Evolutionary conservation across 2,113 vertebrate genomes (phyloP).

Genomic region (Ailurus styani): DNA sequence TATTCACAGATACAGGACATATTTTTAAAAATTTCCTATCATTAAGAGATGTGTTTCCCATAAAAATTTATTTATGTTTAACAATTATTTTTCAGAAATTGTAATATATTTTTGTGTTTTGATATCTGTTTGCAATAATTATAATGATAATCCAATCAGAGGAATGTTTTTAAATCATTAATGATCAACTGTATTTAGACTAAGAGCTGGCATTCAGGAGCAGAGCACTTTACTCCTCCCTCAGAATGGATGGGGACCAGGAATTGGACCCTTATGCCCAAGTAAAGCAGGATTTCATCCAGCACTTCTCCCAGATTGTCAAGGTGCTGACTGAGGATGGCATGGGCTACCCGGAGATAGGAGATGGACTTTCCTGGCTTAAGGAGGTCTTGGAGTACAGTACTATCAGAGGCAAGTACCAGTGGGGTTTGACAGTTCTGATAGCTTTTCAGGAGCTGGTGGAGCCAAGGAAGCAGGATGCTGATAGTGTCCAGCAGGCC

Average conservation of each 20-base stretch:
- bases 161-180: background rate
- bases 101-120: background rate
- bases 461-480: slow-evolving; percentile 76
- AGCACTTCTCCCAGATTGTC: slow-evolving; percentile 88
- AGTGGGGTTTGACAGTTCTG: slow-evolving; percentile 91
- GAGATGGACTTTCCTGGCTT: slow-evolving; percentile 85
- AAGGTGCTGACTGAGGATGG: slow-evolving; percentile 85
- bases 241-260: slow-evolving; percentile 78
- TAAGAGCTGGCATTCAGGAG: background rate
- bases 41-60: background rate
- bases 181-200: background rate
- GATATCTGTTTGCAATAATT: background rate
- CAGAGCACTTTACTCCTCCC: slow-evolving; percentile 40
- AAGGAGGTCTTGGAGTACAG: slow-evolving; percentile 90
- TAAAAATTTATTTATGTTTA: background rate
- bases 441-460: slow-evolving; percentile 84
- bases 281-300: slow-evolving; percentile 83
- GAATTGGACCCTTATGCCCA: slow-evolving; percentile 67
- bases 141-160: background rate
- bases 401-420: slow-evolving; percentile 88
- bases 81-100: background rate
- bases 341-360: slow-evolving; percentile 81
- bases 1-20: background rate
- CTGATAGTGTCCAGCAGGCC: slow-evolving; percentile 79
- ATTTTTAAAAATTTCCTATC: background rate